Evolutionary conservation across 2,888 invertebrate genomes (phyloP), one percentile per base, ranked within the genome.

Genomic region (Molorchus minor): DNA sequence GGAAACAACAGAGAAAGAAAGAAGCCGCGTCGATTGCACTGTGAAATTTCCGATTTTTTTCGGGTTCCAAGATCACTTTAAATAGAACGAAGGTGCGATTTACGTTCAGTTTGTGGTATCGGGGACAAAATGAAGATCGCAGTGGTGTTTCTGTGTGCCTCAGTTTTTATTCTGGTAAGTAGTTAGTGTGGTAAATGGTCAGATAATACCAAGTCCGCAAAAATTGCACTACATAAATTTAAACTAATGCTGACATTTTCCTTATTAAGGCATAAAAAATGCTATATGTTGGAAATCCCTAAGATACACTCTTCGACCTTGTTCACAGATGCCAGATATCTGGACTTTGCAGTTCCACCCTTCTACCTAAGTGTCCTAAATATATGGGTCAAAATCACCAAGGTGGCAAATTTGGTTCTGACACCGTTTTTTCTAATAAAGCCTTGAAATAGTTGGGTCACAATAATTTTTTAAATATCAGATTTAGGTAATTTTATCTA

Each of bases 1-100:
- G 38, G 15, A 38, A 49, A 49, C 49, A 49, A 38, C 36, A 38
- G 20, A 1, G n/a, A 38, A 10, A 36, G 33, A 35, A n/a, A n/a
- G n/a, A n/a, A n/a, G n/a, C n/a, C n/a, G n/a, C n/a, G n/a, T 36
- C 10, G 47, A 38, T 25, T 49, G 49, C 38, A 38, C 49, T 38
- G 49, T 49, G 15, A 49, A 49, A 49, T 38, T 38, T 44, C 10
- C 36, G 20, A 38, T 49, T 49, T 49, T 49, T 38, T 25, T 43
- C 12, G 49, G 15, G 25, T 15, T 38, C 38, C n/a, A 25, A 29
- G 38, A 25, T 13, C 15, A 4, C 16, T 36, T 49, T 49, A 49
- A 16, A 49, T 49, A 49, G 16, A 12, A 2, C 15, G 35, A 36
- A 47, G 17, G 29, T 8, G 15, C 36, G 13, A 5, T 2, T 36